phyloP scores from a whole-genome alignment of 2,888 invertebrate species.

The Doris montereyensis region DNA sequence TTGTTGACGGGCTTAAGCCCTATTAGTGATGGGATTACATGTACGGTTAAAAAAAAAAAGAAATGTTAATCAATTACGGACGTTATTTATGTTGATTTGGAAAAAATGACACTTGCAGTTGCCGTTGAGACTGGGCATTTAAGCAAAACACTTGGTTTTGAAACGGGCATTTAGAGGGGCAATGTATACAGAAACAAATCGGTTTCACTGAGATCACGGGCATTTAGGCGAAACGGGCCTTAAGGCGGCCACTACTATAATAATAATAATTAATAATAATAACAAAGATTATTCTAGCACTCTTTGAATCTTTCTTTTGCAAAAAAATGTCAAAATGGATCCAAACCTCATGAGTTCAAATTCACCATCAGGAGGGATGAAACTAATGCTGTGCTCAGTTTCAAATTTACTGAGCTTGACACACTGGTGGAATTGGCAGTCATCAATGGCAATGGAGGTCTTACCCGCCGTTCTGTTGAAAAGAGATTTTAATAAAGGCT shows the following conservation, averaged over 20 bases:
- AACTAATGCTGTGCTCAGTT: constrained; percentile 99
- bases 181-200: neutral
- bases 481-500: constrained; percentile 10
- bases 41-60: no score
- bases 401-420: constrained; percentile 99
- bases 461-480: constrained; percentile 75
- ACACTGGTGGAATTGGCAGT: constrained; percentile 99
- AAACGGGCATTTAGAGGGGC: no score
- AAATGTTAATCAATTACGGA: no score
- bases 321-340: neutral
- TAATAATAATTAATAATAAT: neutral
- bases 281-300: neutral
- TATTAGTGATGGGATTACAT: no score
- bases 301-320: no score
- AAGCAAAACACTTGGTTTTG: no score
- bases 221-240: neutral
- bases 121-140: no score
- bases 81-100: no score
- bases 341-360: constrained; percentile 96
- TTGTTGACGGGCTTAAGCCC: no score
- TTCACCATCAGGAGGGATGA: constrained; percentile 99
- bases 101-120: no score
- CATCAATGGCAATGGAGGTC: constrained; percentile 99
- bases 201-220: no score
- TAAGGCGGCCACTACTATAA: neutral